These are phyloP conservation scores for Naja naja DNA, from an alignment of 2,113 vertebrate species.

Conservation along the genomic window DNA sequence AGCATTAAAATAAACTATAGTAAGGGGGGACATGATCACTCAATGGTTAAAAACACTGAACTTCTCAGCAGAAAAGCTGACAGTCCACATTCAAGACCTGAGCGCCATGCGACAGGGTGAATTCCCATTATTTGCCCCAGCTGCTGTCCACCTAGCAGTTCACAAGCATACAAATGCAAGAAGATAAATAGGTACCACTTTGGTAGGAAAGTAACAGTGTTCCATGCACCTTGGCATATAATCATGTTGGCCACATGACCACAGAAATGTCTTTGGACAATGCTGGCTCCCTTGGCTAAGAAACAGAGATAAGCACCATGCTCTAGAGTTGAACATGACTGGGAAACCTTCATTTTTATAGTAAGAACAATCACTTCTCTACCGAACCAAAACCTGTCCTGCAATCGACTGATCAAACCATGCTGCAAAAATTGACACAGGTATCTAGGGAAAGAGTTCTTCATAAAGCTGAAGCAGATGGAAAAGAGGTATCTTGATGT, in stretches of 20 bases:
- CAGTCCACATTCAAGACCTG: neutral
- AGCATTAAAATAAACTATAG: neutral
- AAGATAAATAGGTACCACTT: neutral
- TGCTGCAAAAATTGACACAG: neutral
- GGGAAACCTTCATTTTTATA: neutral
- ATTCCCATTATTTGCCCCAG: neutral
- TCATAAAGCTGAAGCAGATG: neutral
- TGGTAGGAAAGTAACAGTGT: neutral
- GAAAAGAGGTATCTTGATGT: neutral
- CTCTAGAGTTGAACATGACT: neutral
- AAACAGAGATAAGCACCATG: neutral
- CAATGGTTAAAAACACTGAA: neutral
- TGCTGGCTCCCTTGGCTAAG: neutral
- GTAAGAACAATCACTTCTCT: neutral
- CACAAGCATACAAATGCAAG: neutral
- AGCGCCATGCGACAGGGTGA: fast-evolving
- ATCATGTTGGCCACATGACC: neutral
- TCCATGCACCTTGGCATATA: neutral
- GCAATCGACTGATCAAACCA: neutral
- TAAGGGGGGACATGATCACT: neutral
- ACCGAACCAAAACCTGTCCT: neutral
- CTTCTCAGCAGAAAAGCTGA: neutral
- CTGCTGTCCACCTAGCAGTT: neutral
- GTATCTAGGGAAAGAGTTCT: neutral
- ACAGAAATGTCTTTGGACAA: neutral